Conservation (phyloP, 1,140 invertebrate genomes). For the Aphelinus atriplicis region DNA sequence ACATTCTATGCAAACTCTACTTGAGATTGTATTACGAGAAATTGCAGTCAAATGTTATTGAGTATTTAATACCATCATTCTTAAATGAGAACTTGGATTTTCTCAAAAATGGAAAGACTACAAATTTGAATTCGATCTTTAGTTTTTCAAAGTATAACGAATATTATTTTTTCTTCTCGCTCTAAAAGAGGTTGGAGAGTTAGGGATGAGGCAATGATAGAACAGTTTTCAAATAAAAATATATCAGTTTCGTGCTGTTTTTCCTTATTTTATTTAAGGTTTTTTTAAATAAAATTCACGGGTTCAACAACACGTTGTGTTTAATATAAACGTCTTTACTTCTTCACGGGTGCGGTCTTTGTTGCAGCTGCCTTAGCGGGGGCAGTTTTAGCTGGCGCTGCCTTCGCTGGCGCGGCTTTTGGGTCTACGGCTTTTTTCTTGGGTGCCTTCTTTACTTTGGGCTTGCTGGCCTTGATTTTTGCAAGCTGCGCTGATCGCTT, state of each 20-base stretch:
- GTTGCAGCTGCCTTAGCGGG: background rate
- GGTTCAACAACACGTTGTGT: slow-evolving; percentile 25
- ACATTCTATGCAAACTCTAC: too few relatives aligned
- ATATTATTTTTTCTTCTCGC: too few relatives aligned
- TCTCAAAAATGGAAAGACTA: too few relatives aligned
- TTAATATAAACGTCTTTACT: slow-evolving; percentile 27
- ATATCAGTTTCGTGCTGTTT: slow-evolving; percentile 27
- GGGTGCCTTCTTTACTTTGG: slow-evolving; percentile 67
- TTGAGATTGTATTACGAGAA: too few relatives aligned
- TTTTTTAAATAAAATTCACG: slow-evolving; percentile 30
- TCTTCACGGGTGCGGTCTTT: slow-evolving; percentile 25
- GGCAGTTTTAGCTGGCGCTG: background rate
- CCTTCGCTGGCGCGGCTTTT: background rate
- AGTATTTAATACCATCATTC: too few relatives aligned
- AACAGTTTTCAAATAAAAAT: slow-evolving; percentile 8
- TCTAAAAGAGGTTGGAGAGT: too few relatives aligned
- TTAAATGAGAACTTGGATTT: too few relatives aligned
- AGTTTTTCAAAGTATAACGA: too few relatives aligned
- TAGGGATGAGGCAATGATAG: too few relatives aligned
- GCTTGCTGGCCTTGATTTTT: slow-evolving; percentile 62
- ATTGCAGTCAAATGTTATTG: too few relatives aligned
- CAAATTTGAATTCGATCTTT: too few relatives aligned
- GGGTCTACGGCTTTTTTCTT: slow-evolving; percentile 35
- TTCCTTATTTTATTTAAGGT: slow-evolving; percentile 36
- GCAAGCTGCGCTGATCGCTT: slow-evolving; percentile 67